Evolutionary conservation across 2,797 vertebrate genomes (phyloP), one percentile per base, ranked within the genome.

Genomic region (Lutjanus argentimaculatus): DNA sequence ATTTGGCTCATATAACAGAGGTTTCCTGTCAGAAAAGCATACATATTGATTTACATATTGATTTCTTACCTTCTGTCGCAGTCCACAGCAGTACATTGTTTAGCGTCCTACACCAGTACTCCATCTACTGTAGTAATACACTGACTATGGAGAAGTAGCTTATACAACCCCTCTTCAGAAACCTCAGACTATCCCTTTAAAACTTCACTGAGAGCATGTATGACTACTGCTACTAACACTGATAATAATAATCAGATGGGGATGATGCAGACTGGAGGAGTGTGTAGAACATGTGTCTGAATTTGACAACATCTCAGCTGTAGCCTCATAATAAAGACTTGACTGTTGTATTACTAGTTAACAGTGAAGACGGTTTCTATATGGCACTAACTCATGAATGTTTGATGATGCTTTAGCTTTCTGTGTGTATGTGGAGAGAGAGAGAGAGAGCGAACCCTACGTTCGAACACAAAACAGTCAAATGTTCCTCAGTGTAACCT

Each of bases 381-480:
- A 6, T 17, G 30, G 8, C 16, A 57, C 48, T 52, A 19, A 13
- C 15, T 46, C 40, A 69, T 52, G 11, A 69, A 30, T 55, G 51
- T 16, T 55, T 40, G 40, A 64, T 14, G 16, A n/a, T 42, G 45
- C 42, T 55, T 45, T 46, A 21, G 69, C 14, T 40, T 71, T 58
- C 14, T 45, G 12, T 61, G 40, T 15, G 11, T 46, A 42, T 36
- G n/a, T n/a, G n/a, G n/a, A n/a, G n/a, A n/a, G n/a, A n/a, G n/a
- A n/a, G n/a, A n/a, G n/a, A n/a, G n/a, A n/a, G n/a, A n/a, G n/a
- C n/a, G n/a, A n/a, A 70, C 59, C 15, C 15, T 77, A 53, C 51
- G 77, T 71, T 73, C 63, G 45, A 63, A 17, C 52, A 46, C 43
- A 56, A 53, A 43, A 11, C 16, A 49, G 21, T 40, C 9, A 46